Percentiles rank a stretch among this genome's conserved stretches.
Conservation (phyloP, 2,113 vertebrate species). For the Hippocampus barbouri region DNA sequence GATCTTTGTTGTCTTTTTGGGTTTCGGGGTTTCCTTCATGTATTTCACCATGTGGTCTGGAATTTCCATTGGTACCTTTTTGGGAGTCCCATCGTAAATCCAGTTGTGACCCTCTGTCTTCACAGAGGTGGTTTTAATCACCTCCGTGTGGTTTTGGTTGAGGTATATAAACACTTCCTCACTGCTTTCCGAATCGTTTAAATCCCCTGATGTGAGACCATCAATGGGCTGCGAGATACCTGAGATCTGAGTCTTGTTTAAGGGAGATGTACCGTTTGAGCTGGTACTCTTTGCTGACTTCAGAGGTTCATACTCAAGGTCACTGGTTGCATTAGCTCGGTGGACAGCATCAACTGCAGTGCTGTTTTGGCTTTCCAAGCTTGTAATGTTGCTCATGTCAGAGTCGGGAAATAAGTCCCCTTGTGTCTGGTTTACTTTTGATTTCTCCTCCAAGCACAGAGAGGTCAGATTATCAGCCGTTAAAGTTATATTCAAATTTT, state of each 20-base stretch:
- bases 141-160: constrained; percentile 51
- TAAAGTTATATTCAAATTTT: not conserved
- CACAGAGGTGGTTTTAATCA: constrained; percentile 60
- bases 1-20: constrained; percentile 32
- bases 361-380: not conserved
- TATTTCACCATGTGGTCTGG: constrained; percentile 68
- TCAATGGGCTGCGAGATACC: not conserved
- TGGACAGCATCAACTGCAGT: constrained; percentile 7
- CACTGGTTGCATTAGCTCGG: constrained; percentile 15
- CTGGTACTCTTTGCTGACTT: constrained; percentile 29
- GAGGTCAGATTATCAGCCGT: not conserved
- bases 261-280: constrained; percentile 22
- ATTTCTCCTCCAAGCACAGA: not conserved
- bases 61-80: constrained; percentile 44
- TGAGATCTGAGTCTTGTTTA: constrained; percentile 1
- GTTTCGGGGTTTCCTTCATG: constrained; percentile 33
- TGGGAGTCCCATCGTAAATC: constrained; percentile 64
- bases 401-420: constrained; percentile 46
- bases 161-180: constrained; percentile 71
- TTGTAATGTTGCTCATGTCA: constrained; percentile 9
- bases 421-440: constrained; percentile 20
- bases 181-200: constrained; percentile 9
- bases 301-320: not conserved
- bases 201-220: constrained; percentile 24
- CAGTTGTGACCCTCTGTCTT: constrained; percentile 57